A percentile compares a stretch with the other conserved stretches of the same genome.
These are phyloP conservation scores for Anoplius nigerrimus DNA, from an alignment of 2,888 invertebrate species.

Conservation along the genomic window DNA sequence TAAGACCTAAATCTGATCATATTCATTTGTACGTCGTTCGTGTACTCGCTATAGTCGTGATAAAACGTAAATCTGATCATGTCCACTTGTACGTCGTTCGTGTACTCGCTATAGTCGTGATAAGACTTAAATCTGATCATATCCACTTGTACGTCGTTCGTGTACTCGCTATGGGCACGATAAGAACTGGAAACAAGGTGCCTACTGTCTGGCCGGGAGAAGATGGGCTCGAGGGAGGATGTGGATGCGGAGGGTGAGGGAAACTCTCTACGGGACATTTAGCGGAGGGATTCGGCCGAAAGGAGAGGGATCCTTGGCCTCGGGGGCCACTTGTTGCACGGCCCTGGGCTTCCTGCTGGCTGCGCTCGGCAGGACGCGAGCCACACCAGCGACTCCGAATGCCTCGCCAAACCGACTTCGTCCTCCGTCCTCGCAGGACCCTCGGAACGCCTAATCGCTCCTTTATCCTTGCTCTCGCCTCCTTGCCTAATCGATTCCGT, in stretches of 20 bases:
- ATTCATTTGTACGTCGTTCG: too few relatives aligned
- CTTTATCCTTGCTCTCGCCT: constrained; percentile 63
- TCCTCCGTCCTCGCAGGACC: constrained; percentile 34
- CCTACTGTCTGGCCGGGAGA: too few relatives aligned
- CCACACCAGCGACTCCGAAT: constrained; percentile 68
- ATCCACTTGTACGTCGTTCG: too few relatives aligned
- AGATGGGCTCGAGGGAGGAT: too few relatives aligned
- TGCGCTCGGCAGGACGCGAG: constrained; percentile 60
- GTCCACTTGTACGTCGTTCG: too few relatives aligned
- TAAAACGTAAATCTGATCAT: too few relatives aligned
- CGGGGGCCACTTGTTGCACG: constrained; percentile 72
- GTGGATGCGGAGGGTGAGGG: background rate
- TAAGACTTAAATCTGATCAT: too few relatives aligned
- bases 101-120: too few relatives aligned
- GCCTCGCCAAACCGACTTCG: constrained; percentile 62
- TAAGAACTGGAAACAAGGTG: too few relatives aligned
- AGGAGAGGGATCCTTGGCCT: constrained; percentile 62
- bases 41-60: too few relatives aligned
- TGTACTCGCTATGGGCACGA: too few relatives aligned
- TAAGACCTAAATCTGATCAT: too few relatives aligned
- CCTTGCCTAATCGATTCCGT: constrained; percentile 55
- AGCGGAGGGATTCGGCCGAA: constrained; percentile 56
- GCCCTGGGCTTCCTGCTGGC: constrained; percentile 66
- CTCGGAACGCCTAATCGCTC: constrained; percentile 57
- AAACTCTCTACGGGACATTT: constrained; percentile 39